A percentile compares a stretch with the other conserved stretches of the same genome.
phyloP scores from a whole-genome alignment of 2,797 vertebrate species.

The Macropodus opercularis region DNA sequence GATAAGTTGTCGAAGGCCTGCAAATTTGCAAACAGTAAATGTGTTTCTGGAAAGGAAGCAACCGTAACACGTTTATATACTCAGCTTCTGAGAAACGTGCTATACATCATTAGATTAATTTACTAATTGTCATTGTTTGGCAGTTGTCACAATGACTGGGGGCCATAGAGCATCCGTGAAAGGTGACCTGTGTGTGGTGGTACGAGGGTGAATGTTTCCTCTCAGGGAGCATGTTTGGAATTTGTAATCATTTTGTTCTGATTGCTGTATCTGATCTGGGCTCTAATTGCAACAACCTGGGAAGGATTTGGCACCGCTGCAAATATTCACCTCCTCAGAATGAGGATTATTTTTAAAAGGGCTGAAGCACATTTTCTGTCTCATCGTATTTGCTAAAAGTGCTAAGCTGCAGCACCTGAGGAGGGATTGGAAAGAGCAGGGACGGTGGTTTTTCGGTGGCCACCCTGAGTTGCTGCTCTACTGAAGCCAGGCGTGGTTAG shows the following conservation, averaged over 20 bases:
- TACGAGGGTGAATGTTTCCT: no score
- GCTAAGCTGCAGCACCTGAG: neutral
- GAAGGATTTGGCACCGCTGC: neutral
- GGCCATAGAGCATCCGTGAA: slow-evolving; percentile 67
- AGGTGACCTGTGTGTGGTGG: slow-evolving; percentile 60
- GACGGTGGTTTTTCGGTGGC: slow-evolving; percentile 5
- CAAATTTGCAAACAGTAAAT: slow-evolving; percentile 28
- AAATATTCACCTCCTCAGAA: neutral
- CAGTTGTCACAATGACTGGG: slow-evolving; percentile 17
- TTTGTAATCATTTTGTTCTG: neutral
- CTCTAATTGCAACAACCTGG: neutral
- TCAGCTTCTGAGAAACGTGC: no score
- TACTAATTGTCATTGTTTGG: neutral
- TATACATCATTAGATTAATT: no score
- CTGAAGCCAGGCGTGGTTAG: neutral
- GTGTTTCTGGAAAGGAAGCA: no score
- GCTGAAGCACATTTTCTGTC: slow-evolving; percentile 3
- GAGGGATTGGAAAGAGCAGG: slow-evolving; percentile 4
- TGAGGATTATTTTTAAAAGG: slow-evolving; percentile 25
- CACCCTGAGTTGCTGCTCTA: neutral
- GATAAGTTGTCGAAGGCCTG: slow-evolving; percentile 9
- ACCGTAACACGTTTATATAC: no score
- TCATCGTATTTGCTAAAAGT: slow-evolving; percentile 16
- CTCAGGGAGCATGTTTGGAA: no score
- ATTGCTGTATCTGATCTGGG: neutral